Evolutionary conservation across 2,888 invertebrate genomes (phyloP).

Genomic region (Agrenia bidenticulata): DNA sequence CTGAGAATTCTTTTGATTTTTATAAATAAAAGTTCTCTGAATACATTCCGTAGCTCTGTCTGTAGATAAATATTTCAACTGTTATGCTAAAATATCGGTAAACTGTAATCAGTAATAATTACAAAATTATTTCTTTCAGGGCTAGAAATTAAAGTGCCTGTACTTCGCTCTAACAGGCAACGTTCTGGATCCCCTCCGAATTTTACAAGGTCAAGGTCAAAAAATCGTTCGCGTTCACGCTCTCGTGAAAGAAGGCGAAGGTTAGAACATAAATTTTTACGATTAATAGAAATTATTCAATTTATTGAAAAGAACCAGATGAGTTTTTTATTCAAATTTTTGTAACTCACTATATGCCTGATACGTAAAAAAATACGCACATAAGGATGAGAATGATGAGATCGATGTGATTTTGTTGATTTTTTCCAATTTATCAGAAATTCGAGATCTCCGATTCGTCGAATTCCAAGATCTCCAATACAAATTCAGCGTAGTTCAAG

Average conservation of each 20-base stretch:
- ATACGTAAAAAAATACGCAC: no score
- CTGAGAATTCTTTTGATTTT: no score
- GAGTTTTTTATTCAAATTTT: neutral
- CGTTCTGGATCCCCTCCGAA: slow-evolving; percentile 14
- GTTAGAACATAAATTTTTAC: neutral
- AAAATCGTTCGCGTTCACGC: slow-evolving; percentile 27
- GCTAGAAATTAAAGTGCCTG: slow-evolving; percentile 41
- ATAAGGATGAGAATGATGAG: no score
- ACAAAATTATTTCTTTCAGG: slow-evolving; percentile 29
- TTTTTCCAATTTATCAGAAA: neutral
- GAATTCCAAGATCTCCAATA: neutral
- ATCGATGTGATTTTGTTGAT: neutral
- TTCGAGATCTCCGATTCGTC: neutral
- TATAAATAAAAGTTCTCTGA: no score
- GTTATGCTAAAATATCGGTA: no score
- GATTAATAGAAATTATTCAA: no score
- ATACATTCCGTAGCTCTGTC: no score
- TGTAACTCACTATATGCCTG: neutral
- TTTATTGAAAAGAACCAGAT: neutral
- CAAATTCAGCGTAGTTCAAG: no score
- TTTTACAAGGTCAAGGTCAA: neutral
- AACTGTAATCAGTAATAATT: no score
- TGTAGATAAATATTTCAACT: no score
- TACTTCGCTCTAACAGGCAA: slow-evolving; percentile 14
- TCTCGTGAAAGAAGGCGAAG: slow-evolving; percentile 16